These are phyloP conservation scores for Dipodomys stephensi DNA, from an alignment of 2,113 vertebrate species.

Conservation along the genomic window DNA sequence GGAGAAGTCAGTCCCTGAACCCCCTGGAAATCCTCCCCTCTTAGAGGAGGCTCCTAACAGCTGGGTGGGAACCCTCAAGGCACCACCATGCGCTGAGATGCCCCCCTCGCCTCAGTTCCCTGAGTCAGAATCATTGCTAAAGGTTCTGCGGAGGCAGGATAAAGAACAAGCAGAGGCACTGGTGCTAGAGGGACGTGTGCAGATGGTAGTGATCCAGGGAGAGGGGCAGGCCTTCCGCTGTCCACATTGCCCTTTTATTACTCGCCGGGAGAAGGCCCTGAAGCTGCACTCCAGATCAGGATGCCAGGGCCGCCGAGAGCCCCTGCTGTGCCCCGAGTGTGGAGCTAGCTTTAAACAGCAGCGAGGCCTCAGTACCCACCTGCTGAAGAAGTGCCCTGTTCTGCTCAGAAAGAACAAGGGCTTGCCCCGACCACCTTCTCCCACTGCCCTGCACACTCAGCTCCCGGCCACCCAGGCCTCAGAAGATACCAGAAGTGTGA, in stretches of 20 bases:
- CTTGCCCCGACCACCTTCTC: conserved; percentile 18
- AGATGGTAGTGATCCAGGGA: conserved; percentile 93
- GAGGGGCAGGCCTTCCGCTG: conserved; percentile 88
- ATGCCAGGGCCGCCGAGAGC: conserved; percentile 87
- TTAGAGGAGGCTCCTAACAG: conserved; percentile 58
- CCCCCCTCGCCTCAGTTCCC: conserved; percentile 4
- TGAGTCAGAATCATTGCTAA: conserved; percentile 86
- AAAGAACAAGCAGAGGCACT: conserved; percentile 93
- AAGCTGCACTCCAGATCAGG: conserved; percentile 87
- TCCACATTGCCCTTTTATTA: conserved; percentile 90
- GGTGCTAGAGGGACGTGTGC: conserved; percentile 95
- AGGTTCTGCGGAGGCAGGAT: conserved; percentile 92
- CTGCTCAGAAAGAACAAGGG: conserved; percentile 85
- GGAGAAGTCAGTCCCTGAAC: conserved; percentile 59
- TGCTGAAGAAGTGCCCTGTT: conserved; percentile 90
- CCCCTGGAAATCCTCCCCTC: not conserved
- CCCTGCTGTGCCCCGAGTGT: conserved; percentile 88
- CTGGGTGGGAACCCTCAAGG: conserved; percentile 52
- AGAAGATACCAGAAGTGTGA: not conserved
- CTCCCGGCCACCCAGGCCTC: not conserved
- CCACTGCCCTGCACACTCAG: not conserved
- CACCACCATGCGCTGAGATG: conserved; percentile 32
- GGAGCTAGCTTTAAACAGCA: conserved; percentile 94
- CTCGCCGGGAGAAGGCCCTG: conserved; percentile 89
- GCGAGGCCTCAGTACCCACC: conserved; percentile 92